Base-by-base conservation (phyloP, 30 jellyfish, hydroid and myxozoan species). In the Turritopsis dohrnii region DNA sequence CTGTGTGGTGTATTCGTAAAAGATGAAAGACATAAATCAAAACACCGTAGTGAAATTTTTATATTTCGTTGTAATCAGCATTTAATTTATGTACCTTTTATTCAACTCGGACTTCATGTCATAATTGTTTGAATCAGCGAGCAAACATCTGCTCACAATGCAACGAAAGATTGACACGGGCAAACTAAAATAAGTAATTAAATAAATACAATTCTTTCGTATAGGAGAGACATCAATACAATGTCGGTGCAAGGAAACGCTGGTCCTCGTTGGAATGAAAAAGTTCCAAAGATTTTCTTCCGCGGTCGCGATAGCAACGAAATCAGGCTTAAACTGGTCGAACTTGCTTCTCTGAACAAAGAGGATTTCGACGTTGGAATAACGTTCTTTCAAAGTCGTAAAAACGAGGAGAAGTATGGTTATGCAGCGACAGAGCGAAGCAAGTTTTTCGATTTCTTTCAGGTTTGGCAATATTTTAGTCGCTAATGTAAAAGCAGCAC, bases 291-390 rank as follows among this genome's bases (percentile, higher is more conserved):
- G 79, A 96, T 90, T 18, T 83, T 92, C 23, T 92, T 83, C 54
- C 81, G 97, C 0, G 97, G 97, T 28, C 82, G 96, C 31, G 97
- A 92, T 74, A 92, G 97, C 74, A 87, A 95, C 21, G 91, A 79
- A 53, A 95, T 80, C 71, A 89, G 97, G 17, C 85, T 92, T 28
- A 95, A 92, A 80, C 80, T 92, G 8, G 87, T 88, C 52, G 88
- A 54, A 25, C 88, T 71, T 85, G 92, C 89, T 65, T 77, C 95
- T 30, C 85, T 87, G 30, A 87, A 87, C 53, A 76, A 91, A 18
- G 89, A 88, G 7, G 20, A 84, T 18, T 92, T 54, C 74, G 97
- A 92, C 85, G 97, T 92, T 19, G 97, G 89, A 26, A 81, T 92
- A 75, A 82, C 96, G 23, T 87, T 79, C 84, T 92, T 92, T 88